phyloP scores from a whole-genome alignment of 2,113 vertebrate genomes.

The Nycticorax nycticorax region DNA sequence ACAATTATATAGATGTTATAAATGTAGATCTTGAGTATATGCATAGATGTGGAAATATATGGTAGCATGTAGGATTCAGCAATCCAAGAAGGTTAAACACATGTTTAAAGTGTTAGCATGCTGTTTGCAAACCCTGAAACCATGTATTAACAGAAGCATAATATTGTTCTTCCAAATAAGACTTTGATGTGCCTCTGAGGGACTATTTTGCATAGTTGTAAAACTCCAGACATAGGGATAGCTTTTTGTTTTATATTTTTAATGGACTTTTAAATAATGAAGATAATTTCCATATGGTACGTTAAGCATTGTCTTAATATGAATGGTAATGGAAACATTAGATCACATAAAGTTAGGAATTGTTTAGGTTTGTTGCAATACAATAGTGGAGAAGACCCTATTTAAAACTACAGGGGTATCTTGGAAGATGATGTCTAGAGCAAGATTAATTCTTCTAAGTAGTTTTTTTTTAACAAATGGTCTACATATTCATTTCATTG shows the following conservation, averaged over 20 bases:
- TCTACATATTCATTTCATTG: not conserved
- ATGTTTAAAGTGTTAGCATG: not conserved
- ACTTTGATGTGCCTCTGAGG: not conserved
- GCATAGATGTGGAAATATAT: not conserved
- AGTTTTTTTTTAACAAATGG: not conserved
- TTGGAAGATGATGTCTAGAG: not conserved
- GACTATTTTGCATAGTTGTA: not conserved
- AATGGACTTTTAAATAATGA: not conserved
- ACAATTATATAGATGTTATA: not conserved
- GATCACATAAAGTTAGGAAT: not conserved
- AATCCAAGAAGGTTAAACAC: not conserved
- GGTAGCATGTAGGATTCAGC: not conserved
- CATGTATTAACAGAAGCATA: not conserved
- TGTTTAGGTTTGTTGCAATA: not conserved
- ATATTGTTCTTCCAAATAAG: not conserved
- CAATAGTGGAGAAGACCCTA: not conserved
- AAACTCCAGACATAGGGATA: not conserved
- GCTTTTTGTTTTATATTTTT: not conserved
- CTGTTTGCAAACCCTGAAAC: not conserved
- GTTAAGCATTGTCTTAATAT: not conserved
- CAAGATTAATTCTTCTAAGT: not conserved
- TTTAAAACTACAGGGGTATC: not conserved
- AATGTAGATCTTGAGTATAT: not conserved
- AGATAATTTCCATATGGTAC: not conserved
- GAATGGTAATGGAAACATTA: not conserved